These are phyloP conservation scores for Galeopsomyia nigrocyanea DNA, from an alignment of 2,888 invertebrate genomes.

Conservation along the genomic window DNA sequence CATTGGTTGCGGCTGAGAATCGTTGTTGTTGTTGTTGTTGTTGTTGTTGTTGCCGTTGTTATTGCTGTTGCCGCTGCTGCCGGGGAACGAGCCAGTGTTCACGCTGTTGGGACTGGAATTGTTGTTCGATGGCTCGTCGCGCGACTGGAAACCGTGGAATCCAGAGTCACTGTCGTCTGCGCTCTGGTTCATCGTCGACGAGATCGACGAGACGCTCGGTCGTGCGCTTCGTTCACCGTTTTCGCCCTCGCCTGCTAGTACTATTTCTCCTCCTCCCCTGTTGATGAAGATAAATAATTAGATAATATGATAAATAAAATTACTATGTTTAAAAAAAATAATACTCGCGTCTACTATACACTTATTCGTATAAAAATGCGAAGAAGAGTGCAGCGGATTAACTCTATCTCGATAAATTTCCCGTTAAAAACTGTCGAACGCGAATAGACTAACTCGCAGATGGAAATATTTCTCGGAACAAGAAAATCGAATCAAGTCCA, in stretches of 20 bases:
- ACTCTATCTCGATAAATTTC: no score
- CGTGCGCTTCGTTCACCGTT: constrained; percentile 62
- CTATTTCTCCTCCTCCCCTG: constrained; percentile 53
- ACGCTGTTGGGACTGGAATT: constrained; percentile 64
- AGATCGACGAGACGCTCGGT: constrained; percentile 66
- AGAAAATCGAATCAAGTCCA: no score
- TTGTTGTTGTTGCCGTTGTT: constrained; percentile 52
- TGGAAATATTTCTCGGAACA: no score
- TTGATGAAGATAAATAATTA: background rate
- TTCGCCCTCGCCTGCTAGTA: constrained; percentile 55
- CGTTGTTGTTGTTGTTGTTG: constrained; percentile 50
- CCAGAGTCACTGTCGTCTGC: constrained; percentile 69
- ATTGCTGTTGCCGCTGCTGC: constrained; percentile 55
- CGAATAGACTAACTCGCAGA: no score
- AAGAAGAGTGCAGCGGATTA: no score
- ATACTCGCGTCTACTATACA: no score
- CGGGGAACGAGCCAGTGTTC: constrained; percentile 63
- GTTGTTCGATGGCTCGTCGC: constrained; percentile 65
- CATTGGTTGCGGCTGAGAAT: constrained; percentile 52
- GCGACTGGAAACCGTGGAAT: constrained; percentile 66
- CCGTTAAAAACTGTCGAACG: no score
- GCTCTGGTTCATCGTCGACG: constrained; percentile 65
- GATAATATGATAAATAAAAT: no score
- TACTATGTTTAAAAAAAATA: no score
- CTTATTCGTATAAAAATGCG: no score